Base-by-base conservation (phyloP, 2,797 vertebrate species). In the Malurus leucopterus region DNA sequence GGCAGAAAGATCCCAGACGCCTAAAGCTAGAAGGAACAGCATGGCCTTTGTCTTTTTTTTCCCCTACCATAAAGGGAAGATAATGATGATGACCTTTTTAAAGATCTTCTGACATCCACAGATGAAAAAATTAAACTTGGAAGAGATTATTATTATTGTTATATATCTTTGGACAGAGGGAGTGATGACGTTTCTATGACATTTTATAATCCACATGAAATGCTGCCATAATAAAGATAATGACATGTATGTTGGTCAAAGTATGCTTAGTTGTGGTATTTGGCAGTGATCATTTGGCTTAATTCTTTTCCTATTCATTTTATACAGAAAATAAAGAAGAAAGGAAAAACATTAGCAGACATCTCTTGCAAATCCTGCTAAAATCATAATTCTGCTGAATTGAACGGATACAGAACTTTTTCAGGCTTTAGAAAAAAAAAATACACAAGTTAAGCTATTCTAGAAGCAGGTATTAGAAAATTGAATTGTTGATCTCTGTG, bases 71-170 rank as follows among this genome's bases (percentile, higher is more conserved):
- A 86, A 93, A 86, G n/a, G n/a, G 40, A 86, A 9, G 64, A 88
- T 93, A 94, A 91, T 76, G 64, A 89, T 70, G 34, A 68, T 86
- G 86, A 84, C 85, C 81, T 92, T 95, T 94, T 82, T 29, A 82
- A 93, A 95, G 68, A 86, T 71, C 80, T 88, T 93, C 64, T 93
- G 85, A 92, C 83, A 93, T 86, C 27, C 68, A 76, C 22, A 79
- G 61, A 86, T 90, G 53, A 89, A 88, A 92, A 93, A 93, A 84
- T 44, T 30, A 54, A 62, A 65, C 43, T 91, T 74, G 9, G 74
- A 80, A 82, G 74, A 84, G 59, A 59, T 82, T 92, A 36, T 95
- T 89, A 91, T 91, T 93, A 70, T 75, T 91, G 67, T 76, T 93
- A 82, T 41, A 43, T 76, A n/a, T 84, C 85, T 95, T 84, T 86